phyloP scores from a whole-genome alignment of 2,113 vertebrate species.

The Crotalus viridis region DNA sequence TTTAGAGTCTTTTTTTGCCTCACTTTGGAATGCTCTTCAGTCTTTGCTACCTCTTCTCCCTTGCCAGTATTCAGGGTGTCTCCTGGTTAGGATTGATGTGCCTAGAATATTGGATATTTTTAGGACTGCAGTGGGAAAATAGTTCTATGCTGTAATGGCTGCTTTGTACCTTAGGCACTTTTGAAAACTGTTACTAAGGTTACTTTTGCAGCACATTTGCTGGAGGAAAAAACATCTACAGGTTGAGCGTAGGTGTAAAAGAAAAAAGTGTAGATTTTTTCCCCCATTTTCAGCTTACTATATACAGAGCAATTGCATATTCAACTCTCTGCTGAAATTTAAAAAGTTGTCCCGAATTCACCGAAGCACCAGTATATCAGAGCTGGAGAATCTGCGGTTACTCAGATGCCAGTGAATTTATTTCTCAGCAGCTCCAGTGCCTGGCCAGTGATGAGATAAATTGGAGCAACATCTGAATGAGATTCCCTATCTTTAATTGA shows the following conservation, averaged over 20 bases:
- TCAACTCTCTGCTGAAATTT: neutral
- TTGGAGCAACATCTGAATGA: neutral
- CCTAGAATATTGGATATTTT: neutral
- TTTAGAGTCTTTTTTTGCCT: neutral
- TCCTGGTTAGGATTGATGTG: neutral
- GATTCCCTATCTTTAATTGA: neutral
- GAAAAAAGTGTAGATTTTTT: neutral
- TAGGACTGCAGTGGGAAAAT: neutral
- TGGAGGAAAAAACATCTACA: neutral
- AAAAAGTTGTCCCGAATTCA: neutral
- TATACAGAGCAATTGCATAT: neutral
- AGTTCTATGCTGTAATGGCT: neutral
- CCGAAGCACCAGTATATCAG: neutral
- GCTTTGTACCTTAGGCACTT: neutral
- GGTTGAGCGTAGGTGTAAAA: slow-evolving; percentile 15
- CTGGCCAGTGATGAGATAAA: neutral
- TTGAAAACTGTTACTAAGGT: slow-evolving; percentile 29
- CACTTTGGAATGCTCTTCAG: neutral
- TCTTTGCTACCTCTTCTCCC: neutral
- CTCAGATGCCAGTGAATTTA: neutral
- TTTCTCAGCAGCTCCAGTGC: neutral
- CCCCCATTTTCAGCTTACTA: neutral
- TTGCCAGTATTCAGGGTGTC: neutral
- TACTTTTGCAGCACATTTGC: neutral
- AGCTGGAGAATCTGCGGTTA: neutral